Evolutionary conservation across 2,797 vertebrate species (phyloP), one percentile per base, ranked within the genome.

Genomic region (Cyclura pinguis): DNA sequence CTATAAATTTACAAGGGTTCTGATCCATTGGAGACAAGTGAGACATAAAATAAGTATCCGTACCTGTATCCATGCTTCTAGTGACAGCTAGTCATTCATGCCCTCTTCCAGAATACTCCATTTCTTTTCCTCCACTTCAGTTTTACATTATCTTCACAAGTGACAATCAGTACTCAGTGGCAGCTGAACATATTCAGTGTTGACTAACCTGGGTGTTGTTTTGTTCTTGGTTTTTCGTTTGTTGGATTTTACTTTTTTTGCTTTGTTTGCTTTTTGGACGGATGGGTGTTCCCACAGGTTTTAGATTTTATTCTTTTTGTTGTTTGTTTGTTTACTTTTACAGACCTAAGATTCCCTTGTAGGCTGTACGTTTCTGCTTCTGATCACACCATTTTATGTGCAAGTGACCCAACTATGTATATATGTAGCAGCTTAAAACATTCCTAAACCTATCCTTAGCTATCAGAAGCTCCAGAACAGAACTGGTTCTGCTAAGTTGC

Each of bases 1-100:
- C 29, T 80, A 85, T 22, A 88, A 93, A 86, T 84, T 35, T 76
- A 76, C 22, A 74, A 93, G 1, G 86, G 81, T 92, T 52, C 4
- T 89, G n/a, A 84, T 84, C 47, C 22, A 64, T 42, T 35, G 57
- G 69, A 52, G 20, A 35, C 50, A 80, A 55, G 16, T 24, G 42
- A 55, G 27, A 8, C 50, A 50, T 55, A 32, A 3, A n/a, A 18
- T 24, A 78, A 78, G 42, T 42, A 47, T 77, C 38, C 27, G 22
- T 13, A 27, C 29, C 50, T 50, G 9, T 3, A 52, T 80, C 12
- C 29, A 29, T 7, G n/a, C 29, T 80, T 13, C 27, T 55, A 52
- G 32, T 81, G 16, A 32, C 1, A 57, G 13, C 6, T 32, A n/a
- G 13, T 32, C 12, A 52, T 29, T 14, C 12, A 80, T 80, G 4